Base-by-base conservation (phyloP, 1,140 invertebrate genomes). In the Paralvinella palmiformis region DNA sequence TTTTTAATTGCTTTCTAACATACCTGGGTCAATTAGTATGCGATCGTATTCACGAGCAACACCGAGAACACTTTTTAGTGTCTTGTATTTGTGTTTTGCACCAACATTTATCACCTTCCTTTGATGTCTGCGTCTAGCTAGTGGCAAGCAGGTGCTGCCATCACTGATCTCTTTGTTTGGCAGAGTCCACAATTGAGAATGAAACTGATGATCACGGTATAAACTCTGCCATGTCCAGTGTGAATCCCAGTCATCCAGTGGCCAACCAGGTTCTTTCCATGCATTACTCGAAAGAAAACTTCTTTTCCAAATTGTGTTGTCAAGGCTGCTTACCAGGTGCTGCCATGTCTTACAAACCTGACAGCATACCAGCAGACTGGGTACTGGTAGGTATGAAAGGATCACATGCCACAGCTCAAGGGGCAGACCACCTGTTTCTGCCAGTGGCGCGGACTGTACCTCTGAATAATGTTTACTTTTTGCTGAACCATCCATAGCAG, bases 1-100 rank as follows among this genome's bases (percentile, higher is more conserved):
- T n/a, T n/a, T n/a, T n/a, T n/a, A n/a, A n/a, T n/a, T n/a, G n/a
- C n/a, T n/a, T n/a, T n/a, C n/a, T 41, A n/a, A 41, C 50, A 10
- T 15, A 53, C 50, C 75, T 33, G 75, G 74, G 44, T 73, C 69
- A 10, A 77, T 69, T 15, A 71, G 60, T 53, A 77, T 75, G 59
- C 69, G 68, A 58, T 77, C 75, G 53, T 74, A 77, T 24, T 71
- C 71, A 65, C 69, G 69, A 15, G 73, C 74, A 6, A 72, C 69
- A 20, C 68, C 65, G 2, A 77, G 57, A 17, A 74, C 75, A 65
- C 68, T 69, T 61, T 71, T 73, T 27, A 77, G 59, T 5, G 69
- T 69, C n/a, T 72, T 67, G 63, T 72, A 68, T 53, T 73, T 70
- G 32, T 70, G 63, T 2, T 69, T 70, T 35, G 69, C 57, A 1